Percentiles rank a stretch among this genome's conserved stretches.
These are phyloP conservation scores for Orius insidiosus DNA, from an alignment of 1,140 invertebrate species.

Conservation along the genomic window DNA sequence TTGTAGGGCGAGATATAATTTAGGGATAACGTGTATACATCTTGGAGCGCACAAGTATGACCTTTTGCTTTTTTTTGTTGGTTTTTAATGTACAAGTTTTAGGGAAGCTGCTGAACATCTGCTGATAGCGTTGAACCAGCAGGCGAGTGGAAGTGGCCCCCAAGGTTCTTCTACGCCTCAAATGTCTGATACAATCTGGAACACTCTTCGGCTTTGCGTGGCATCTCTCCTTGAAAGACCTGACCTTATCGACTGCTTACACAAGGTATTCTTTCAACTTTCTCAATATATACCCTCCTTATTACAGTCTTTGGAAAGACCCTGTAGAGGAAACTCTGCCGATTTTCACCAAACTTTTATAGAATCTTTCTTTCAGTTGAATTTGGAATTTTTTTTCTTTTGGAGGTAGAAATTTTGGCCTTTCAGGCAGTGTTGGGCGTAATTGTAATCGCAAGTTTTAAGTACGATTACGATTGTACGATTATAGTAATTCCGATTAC, in stretches of 20 bases:
- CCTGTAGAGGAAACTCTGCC: no score
- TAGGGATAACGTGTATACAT: slow-evolving; percentile 95
- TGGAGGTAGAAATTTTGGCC: no score
- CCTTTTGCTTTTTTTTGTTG: slow-evolving; percentile 9
- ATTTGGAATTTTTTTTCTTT: no score
- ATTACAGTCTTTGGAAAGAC: slow-evolving; percentile 7
- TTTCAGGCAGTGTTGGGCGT: no score
- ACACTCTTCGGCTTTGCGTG: slow-evolving; percentile 68
- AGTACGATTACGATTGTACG: no score
- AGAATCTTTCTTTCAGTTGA: no score
- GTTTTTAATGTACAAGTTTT: slow-evolving; percentile 21
- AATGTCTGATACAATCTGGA: slow-evolving; percentile 92
- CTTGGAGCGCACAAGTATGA: slow-evolving; percentile 74
- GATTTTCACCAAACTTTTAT: no score
- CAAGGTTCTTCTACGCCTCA: slow-evolving; percentile 26
- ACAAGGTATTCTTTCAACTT: slow-evolving; percentile 30
- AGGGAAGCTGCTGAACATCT: slow-evolving; percentile 93
- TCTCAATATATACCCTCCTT: not conserved
- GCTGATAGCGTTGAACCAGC: slow-evolving; percentile 80
- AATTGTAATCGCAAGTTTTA: no score
- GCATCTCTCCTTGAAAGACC: slow-evolving; percentile 68
- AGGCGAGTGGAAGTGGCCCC: slow-evolving; percentile 52
- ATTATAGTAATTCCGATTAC: no score
- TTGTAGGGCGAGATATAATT: slow-evolving; percentile 88
- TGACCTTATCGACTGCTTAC: slow-evolving; percentile 55